A percentile compares a stretch with the other conserved stretches of the same genome.
Conservation (phyloP, 92 coral and sea anemone genomes). For the Epizoanthus scotinus region DNA sequence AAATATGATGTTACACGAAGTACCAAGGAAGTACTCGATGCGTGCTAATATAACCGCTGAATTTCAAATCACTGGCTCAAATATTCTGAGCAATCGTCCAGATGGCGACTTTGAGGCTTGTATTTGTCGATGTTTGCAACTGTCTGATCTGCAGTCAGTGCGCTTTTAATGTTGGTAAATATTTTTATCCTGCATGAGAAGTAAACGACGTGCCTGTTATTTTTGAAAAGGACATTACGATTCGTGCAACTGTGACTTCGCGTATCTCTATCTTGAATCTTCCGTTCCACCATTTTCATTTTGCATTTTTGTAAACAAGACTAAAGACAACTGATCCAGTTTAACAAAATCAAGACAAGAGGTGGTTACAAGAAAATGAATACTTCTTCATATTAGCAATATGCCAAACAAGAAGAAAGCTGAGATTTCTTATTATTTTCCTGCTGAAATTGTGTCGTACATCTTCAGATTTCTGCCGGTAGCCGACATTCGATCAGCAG, state of each 20-base stretch:
- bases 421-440: slow-evolving; percentile 38
- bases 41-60: not conserved
- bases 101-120: too few relatives aligned
- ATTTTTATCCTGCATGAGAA: too few relatives aligned
- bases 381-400: not conserved
- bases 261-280: too few relatives aligned
- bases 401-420: slow-evolving; percentile 21
- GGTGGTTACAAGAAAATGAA: not conserved
- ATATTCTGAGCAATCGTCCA: not conserved
- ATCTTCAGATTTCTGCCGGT: slow-evolving; percentile 77
- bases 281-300: too few relatives aligned
- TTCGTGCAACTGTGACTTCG: too few relatives aligned
- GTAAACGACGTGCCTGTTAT: too few relatives aligned
- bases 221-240: too few relatives aligned
- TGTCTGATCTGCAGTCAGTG: too few relatives aligned
- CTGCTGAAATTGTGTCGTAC: slow-evolving; percentile 71
- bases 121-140: too few relatives aligned
- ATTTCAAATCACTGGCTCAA: not conserved
- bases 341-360: too few relatives aligned
- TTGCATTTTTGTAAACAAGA: not conserved
- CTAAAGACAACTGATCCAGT: not conserved
- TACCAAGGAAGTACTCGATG: not conserved
- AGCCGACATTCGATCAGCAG: slow-evolving; percentile 62
- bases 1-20: not conserved
- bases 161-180: too few relatives aligned